phyloP scores from a whole-genome alignment of 2,888 invertebrate genomes.

The Celastrina argiolus region DNA sequence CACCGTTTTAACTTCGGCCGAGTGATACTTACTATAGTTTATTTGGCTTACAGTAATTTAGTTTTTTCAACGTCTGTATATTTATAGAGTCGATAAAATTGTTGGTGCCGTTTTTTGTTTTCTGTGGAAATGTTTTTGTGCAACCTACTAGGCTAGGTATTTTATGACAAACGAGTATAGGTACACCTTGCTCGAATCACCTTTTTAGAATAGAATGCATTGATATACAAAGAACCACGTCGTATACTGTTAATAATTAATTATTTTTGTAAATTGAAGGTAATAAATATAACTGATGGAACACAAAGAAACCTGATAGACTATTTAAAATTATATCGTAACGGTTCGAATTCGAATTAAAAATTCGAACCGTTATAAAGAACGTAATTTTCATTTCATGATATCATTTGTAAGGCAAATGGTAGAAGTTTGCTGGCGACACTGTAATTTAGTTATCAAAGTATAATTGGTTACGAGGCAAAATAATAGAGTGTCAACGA shows the following conservation, averaged over 20 bases:
- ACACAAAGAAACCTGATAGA: neutral
- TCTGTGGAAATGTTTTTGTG: slow-evolving; percentile 1
- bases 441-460: slow-evolving; percentile 21
- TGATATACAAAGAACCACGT: neutral
- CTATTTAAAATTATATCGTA: neutral
- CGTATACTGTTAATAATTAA: neutral
- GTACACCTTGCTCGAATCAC: neutral
- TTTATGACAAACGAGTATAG: neutral
- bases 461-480: slow-evolving; percentile 21
- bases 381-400: neutral
- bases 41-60: slow-evolving; percentile 36
- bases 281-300: neutral
- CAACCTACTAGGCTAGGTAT: neutral
- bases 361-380: too few relatives aligned
- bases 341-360: neutral
- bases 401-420: neutral
- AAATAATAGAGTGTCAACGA: slow-evolving; percentile 22
- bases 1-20: slow-evolving; percentile 62
- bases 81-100: slow-evolving; percentile 15
- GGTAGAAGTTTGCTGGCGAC: slow-evolving; percentile 1
- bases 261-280: neutral
- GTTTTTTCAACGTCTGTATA: slow-evolving; percentile 23
- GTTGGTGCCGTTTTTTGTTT: slow-evolving; percentile 11
- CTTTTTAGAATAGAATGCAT: neutral
- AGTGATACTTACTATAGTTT: slow-evolving; percentile 46